These are phyloP conservation scores for Oasisia sp. DNA, from an alignment of 2,888 invertebrate species.

Conservation along the genomic window DNA sequence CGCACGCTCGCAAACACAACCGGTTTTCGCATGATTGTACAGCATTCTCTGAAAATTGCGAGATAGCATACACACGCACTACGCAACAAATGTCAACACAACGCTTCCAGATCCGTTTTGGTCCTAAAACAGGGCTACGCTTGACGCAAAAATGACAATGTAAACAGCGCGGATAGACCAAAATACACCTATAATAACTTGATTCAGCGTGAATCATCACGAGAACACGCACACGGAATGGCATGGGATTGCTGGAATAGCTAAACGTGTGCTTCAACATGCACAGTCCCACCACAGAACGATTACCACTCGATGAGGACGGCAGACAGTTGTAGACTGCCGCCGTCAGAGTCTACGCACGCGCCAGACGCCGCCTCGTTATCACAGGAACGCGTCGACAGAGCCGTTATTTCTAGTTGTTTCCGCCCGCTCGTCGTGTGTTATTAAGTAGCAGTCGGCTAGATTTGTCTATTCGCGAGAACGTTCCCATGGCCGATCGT, in stretches of 20 bases:
- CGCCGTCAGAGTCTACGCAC: not conserved
- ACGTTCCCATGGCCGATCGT: not conserved
- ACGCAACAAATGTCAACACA: not conserved
- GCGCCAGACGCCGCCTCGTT: not conserved
- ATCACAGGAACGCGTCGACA: not conserved
- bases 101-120: not conserved
- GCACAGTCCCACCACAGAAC: not conserved
- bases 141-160: not conserved
- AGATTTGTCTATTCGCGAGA: not conserved
- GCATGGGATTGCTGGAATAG: not conserved
- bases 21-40: too few relatives aligned
- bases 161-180: not conserved
- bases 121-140: not conserved
- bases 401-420: not conserved
- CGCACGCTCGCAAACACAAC: not conserved
- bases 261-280: not conserved
- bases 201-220: not conserved
- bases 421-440: not conserved
- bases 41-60: not conserved
- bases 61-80: not conserved
- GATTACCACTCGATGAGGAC: not conserved
- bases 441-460: not conserved
- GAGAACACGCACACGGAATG: not conserved
- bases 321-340: not conserved
- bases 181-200: not conserved